Percentiles rank a stretch among this genome's conserved stretches.
These are phyloP conservation scores for Bugula neritina DNA, from an alignment of 2,888 invertebrate genomes.

Conservation along the genomic window DNA sequence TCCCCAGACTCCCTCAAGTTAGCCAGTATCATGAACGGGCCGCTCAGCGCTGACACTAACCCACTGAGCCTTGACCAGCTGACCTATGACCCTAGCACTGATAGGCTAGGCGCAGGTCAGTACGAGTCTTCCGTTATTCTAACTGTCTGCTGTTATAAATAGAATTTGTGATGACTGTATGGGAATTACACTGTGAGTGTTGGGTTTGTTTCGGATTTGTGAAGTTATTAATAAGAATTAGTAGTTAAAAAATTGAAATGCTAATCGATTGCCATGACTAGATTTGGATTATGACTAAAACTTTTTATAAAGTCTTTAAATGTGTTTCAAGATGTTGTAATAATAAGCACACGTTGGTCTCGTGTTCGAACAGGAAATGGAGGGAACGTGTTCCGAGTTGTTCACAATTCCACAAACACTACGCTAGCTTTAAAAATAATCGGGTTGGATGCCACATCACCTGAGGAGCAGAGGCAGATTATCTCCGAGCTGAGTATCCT, in stretches of 20 bases:
- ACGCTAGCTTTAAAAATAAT: slow-evolving; percentile 51
- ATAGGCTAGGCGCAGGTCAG: slow-evolving; percentile 10
- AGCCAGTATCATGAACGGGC: slow-evolving; percentile 22
- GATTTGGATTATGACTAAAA: no score
- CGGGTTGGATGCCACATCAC: slow-evolving; percentile 43
- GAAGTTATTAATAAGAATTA: no score
- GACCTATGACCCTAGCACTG: not conserved
- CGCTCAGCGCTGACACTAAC: slow-evolving; percentile 13
- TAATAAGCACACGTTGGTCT: no score
- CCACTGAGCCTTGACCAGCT: slow-evolving; percentile 15
- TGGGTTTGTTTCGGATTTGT: no score
- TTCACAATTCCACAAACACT: slow-evolving; percentile 40
- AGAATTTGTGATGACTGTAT: no score
- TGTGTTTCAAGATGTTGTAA: no score
- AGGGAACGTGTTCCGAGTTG: slow-evolving; percentile 46
- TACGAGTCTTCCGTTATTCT: no score
- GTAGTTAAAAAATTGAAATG: no score
- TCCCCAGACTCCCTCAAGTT: slow-evolving; percentile 18
- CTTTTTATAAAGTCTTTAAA: no score
- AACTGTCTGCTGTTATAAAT: not conserved
- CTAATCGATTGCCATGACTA: no score
- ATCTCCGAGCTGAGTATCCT: slow-evolving; percentile 50
- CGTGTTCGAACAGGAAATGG: no score
- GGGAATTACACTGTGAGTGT: no score
- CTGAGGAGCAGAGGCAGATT: slow-evolving; percentile 47